These are phyloP conservation scores for Coturnix japonica DNA, from an alignment of 2,113 vertebrate genomes.

Conservation along the genomic window DNA sequence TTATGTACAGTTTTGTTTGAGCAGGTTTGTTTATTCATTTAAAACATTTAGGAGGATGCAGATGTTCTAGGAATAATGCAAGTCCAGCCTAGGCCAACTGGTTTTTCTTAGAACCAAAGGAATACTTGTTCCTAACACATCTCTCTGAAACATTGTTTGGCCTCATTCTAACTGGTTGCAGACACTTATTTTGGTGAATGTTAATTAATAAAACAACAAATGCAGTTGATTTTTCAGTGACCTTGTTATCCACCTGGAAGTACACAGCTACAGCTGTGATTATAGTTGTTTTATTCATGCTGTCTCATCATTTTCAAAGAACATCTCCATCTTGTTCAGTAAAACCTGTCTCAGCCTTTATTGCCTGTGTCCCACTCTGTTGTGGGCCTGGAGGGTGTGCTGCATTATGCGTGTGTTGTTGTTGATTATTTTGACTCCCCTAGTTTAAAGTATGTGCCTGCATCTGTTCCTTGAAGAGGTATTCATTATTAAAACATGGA, in stretches of 20 bases:
- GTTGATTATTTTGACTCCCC: not conserved
- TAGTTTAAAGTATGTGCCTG: not conserved
- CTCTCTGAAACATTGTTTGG: not conserved
- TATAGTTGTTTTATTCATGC: not conserved
- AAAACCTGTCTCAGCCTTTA: not conserved
- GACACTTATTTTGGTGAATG: not conserved
- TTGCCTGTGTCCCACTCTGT: not conserved
- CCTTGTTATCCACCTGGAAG: not conserved
- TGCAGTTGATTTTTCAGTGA: not conserved
- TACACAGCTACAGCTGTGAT: not conserved
- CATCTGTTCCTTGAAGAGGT: not conserved
- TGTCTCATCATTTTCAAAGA: not conserved
- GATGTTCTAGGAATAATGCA: not conserved
- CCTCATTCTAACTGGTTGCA: not conserved
- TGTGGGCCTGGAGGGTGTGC: not conserved
- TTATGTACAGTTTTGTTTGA: not conserved
- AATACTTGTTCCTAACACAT: accelerated
- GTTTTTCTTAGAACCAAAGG: not conserved
- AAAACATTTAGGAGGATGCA: not conserved
- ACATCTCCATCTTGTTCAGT: not conserved
- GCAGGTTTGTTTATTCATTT: not conserved
- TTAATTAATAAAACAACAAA: not conserved
- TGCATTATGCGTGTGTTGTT: not conserved
- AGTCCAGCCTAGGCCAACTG: not conserved
- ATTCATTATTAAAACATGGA: constrained; percentile 1